A percentile compares a stretch with the other conserved stretches of the same genome.
phyloP scores from a whole-genome alignment of 2,888 invertebrate species.

The Ochropleura plecta region DNA sequence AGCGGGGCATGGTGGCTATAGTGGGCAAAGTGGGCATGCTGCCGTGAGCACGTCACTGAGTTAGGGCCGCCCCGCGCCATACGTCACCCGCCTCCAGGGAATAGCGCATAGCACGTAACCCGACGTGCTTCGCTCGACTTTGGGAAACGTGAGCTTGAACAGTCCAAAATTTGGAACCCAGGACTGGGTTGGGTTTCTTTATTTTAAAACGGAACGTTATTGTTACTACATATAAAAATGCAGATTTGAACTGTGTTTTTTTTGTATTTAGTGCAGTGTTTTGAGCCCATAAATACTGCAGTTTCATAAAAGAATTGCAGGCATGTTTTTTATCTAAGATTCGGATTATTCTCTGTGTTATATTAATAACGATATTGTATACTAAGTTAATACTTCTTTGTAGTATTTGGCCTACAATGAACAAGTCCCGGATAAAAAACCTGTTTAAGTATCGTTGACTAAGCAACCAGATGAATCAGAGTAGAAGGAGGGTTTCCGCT shows the following conservation, averaged over 20 bases:
- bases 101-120: conserved; percentile 58
- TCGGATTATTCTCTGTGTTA: not conserved
- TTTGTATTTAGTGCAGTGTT: not conserved
- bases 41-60: conserved; percentile 62
- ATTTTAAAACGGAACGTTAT: not conserved
- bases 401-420: not conserved
- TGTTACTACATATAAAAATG: not conserved
- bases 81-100: conserved; percentile 64
- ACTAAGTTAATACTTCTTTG: not conserved
- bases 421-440: not conserved
- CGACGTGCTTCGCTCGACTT: conserved; percentile 25
- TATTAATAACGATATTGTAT: not conserved
- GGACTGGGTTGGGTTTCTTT: not conserved
- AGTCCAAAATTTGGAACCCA: not conserved
- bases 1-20: conserved; percentile 36
- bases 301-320: too few species aligned
- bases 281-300: too few species aligned
- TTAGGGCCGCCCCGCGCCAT: conserved; percentile 73
- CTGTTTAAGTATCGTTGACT: not conserved
- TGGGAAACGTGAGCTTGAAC: conserved; percentile 31
- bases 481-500: not conserved
- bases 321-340: too few species aligned
- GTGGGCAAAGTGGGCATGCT: conserved; percentile 37
- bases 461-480: not conserved
- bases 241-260: not conserved